These are phyloP conservation scores for Sarcoramphus papa DNA, from an alignment of 2,797 vertebrate genomes.

Conservation along the genomic window DNA sequence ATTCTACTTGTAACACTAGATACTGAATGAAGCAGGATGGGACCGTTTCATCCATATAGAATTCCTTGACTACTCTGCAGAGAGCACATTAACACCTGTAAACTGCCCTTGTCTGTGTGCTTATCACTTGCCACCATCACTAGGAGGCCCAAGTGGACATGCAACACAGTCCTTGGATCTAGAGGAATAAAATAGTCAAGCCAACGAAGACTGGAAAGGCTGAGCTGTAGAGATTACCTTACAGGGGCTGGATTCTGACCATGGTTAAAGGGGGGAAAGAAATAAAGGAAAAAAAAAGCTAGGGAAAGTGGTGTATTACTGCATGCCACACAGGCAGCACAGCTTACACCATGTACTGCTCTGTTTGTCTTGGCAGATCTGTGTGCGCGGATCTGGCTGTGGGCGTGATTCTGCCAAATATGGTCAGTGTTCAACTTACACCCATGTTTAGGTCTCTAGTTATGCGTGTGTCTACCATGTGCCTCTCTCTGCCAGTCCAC, in stretches of 20 bases:
- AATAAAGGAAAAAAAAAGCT: neutral
- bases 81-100: neutral
- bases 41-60: neutral
- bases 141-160: neutral
- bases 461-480: constrained; percentile 61
- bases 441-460: constrained; percentile 63
- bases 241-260: neutral
- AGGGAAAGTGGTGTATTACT: constrained; percentile 51
- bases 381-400: constrained; percentile 64
- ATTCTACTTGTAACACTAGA: neutral
- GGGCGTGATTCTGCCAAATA: constrained; percentile 63
- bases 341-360: constrained; percentile 62
- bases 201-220: neutral
- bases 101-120: neutral
- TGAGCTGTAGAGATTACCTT: neutral
- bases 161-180: neutral
- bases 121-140: neutral
- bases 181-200: neutral
- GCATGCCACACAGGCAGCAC: constrained; percentile 54
- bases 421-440: constrained; percentile 64
- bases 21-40: neutral
- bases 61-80: neutral
- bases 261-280: neutral
- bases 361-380: constrained; percentile 70
- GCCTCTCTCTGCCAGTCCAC: constrained; percentile 59